Evolutionary conservation across 2,797 vertebrate species (phyloP), one percentile per base, ranked within the genome.

Genomic region (Stomatorhinus walkeri): DNA sequence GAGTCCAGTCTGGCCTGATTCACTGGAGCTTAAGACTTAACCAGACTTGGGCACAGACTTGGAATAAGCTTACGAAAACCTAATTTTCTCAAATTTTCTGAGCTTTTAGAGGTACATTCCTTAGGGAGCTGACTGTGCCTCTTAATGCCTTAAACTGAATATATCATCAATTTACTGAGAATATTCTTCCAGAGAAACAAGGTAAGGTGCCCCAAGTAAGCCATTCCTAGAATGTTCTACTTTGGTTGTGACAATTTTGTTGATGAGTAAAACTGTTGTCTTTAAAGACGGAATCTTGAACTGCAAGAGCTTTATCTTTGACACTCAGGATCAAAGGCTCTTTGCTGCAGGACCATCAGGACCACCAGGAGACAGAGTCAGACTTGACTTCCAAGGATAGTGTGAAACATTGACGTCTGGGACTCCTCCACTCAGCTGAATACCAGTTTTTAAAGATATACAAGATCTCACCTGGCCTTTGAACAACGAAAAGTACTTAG

Each of bases 141-240:
- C 76, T 10, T 46, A 81, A 9, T 46, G 76, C 40, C 32, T 36
- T 76, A 76, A 81, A 81, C 16, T 46, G 3, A 81, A 46, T 81
- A 46, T 46, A 81, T 81, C 43, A 81, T 81, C 36, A 46, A 10
- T 46, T 43, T 46, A n/a, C 40, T 46, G 40, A 10, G 19, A 81
- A 81, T 81, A 22, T 81, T 46, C 19, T 81, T 81, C 40, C 40
- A 43, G 40, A 6, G 76, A n/a, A 40, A 81, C 4, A 32, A 81
- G 36, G 40, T 81, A 81, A 10, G 76, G 40, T 22, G 40, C 40
- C 8, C 1, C 40, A n/a, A 81, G 40, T 81, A 81, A 81, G 8
- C 40, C 40, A 81, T 81, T 81, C 76, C 36, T 76, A 76, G 68
- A 76, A 76, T 76, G 68, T 76, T 76, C 32, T 76, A 36, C 68